A percentile compares a stretch with the other conserved stretches of the same genome.
These are phyloP conservation scores for Papilio polyxenes DNA, from an alignment of 1,140 invertebrate species.

Conservation along the genomic window DNA sequence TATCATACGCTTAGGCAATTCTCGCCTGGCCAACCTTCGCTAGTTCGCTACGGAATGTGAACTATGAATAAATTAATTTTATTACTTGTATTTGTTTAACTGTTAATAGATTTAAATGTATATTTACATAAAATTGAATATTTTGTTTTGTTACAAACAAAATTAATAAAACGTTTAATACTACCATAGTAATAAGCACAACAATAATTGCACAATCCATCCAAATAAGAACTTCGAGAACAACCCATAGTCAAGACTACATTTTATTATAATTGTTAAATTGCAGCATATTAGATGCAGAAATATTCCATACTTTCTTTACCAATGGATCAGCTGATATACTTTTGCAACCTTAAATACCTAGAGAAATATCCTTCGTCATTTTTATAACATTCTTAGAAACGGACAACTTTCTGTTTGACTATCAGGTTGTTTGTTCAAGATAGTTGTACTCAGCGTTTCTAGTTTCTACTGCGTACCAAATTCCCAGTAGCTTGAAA, in stretches of 20 bases:
- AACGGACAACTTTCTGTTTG: background rate
- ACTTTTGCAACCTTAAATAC: background rate
- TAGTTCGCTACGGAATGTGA: constrained; percentile 1
- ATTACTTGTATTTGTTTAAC: background rate
- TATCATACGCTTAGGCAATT: background rate
- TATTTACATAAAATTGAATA: too few species aligned
- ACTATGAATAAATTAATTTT: constrained; percentile 1
- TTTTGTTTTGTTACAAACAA: too few species aligned
- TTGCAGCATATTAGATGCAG: background rate
- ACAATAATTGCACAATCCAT: too few species aligned
- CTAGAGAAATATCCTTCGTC: background rate
- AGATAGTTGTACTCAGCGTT: background rate
- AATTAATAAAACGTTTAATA: too few species aligned
- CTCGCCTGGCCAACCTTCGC: background rate
- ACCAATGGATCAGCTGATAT: background rate
- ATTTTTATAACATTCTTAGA: background rate
- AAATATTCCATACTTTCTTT: background rate
- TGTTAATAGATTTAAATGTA: too few species aligned
- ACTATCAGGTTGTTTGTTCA: background rate
- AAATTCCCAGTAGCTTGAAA: constrained; percentile 15
- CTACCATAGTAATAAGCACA: too few species aligned
- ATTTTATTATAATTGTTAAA: too few species aligned
- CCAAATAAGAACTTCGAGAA: too few species aligned
- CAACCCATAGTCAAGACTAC: too few species aligned
- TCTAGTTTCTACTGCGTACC: constrained; percentile 4